A percentile compares a stretch with the other conserved stretches of the same genome.
Conservation (phyloP, 2,113 vertebrate genomes). For the Malaclemys terrapin region DNA sequence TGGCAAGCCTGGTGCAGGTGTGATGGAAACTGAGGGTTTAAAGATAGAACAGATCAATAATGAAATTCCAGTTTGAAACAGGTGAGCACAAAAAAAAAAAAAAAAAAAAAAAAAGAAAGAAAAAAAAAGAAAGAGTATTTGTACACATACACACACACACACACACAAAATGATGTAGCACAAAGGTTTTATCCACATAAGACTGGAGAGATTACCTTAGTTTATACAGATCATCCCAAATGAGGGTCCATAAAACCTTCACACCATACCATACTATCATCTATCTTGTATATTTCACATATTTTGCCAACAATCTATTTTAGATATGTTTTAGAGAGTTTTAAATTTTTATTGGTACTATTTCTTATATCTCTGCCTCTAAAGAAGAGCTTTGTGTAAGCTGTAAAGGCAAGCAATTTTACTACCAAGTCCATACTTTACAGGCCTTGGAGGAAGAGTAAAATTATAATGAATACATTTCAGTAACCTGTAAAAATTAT, state of each 20-base stretch:
- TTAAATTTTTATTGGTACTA: conserved; percentile 41
- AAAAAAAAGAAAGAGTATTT: neutral
- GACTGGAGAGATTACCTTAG: neutral
- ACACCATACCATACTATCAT: neutral
- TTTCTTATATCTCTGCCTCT: conserved; percentile 30
- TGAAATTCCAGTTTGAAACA: neutral
- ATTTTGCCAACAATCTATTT: conserved; percentile 55
- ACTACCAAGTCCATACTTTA: conserved; percentile 56
- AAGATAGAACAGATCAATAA: neutral
- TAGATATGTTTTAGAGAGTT: neutral
- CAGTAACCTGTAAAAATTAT: conserved; percentile 49
- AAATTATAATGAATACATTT: conserved; percentile 60
- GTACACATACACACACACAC: neutral
- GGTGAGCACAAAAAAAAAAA: neutral
- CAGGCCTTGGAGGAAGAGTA: conserved; percentile 58
- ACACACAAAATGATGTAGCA: rapidly evolving
- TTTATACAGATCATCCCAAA: neutral
- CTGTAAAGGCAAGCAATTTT: conserved; percentile 43
- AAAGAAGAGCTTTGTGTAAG: neutral
- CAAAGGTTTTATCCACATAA: neutral
- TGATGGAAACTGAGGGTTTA: neutral
- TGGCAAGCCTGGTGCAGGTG: neutral
- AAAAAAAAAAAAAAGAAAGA: neutral
- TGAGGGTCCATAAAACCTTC: conserved; percentile 4
- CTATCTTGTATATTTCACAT: neutral